These are phyloP conservation scores for Pterocles burchelli DNA, from an alignment of 2,113 vertebrate species.

Conservation along the genomic window DNA sequence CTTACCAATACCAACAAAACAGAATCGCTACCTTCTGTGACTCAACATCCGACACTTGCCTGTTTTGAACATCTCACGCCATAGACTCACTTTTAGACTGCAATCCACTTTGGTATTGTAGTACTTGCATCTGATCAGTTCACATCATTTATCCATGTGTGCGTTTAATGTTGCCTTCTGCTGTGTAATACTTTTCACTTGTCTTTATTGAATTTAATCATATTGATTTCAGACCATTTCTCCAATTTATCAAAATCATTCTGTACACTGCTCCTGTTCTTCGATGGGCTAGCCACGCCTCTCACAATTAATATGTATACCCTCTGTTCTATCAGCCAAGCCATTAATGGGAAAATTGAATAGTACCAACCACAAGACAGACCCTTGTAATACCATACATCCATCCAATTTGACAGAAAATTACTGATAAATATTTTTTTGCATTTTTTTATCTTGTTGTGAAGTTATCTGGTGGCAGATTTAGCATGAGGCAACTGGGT, in stretches of 20 bases:
- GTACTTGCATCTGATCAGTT: not conserved
- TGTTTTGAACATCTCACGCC: not conserved
- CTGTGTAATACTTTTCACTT: not conserved
- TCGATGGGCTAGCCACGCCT: not conserved
- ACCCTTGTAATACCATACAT: not conserved
- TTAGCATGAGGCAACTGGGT: not conserved
- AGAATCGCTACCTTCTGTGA: not conserved
- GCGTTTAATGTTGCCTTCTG: not conserved
- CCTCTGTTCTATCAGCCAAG: not conserved
- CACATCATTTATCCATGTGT: not conserved
- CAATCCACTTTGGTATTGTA: not conserved
- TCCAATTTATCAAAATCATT: not conserved
- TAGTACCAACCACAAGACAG: not conserved
- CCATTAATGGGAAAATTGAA: conserved; percentile 16
- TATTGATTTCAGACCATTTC: conserved; percentile 25
- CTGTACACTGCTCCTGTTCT: not conserved
- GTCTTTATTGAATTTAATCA: conserved; percentile 17
- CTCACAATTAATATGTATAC: not conserved
- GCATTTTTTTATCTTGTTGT: not conserved
- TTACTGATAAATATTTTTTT: not conserved
- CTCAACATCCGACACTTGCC: not conserved
- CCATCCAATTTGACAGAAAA: not conserved
- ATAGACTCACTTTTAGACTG: not conserved
- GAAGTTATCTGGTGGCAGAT: not conserved
- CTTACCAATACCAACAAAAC: not conserved